These are phyloP conservation scores for Agriotes lineatus DNA, from an alignment of 2,888 invertebrate genomes.

Conservation along the genomic window DNA sequence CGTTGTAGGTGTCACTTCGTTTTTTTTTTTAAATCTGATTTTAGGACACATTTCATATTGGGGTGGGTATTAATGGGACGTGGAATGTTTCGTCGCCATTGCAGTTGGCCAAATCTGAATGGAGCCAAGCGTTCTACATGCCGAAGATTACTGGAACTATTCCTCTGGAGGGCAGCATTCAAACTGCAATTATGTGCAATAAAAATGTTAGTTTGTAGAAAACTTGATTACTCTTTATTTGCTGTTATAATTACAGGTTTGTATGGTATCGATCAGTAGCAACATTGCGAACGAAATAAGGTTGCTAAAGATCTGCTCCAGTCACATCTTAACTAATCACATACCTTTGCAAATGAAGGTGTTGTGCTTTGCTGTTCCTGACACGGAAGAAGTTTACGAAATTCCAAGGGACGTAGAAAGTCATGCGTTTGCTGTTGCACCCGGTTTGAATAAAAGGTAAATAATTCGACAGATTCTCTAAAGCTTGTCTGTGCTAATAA, in stretches of 20 bases:
- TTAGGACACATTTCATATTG: constrained; percentile 71
- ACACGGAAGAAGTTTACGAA: constrained; percentile 57
- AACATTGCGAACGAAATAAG: constrained; percentile 76
- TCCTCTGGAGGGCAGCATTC: constrained; percentile 71
- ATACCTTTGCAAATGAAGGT: constrained; percentile 70
- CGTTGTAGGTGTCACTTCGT: no score
- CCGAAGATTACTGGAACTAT: constrained; percentile 73
- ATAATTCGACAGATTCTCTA: no score
- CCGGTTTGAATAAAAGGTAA: constrained; percentile 65
- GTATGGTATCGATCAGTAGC: constrained; percentile 75
- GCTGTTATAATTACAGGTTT: constrained; percentile 65
- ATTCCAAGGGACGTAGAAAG: constrained; percentile 63
- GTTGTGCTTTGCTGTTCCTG: constrained; percentile 67
- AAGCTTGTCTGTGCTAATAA: no score
- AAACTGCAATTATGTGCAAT: constrained; percentile 63
- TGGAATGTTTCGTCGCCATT: constrained; percentile 69
- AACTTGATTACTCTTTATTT: no score
- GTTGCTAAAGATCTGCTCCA: constrained; percentile 73
- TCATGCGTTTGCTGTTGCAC: constrained; percentile 63
- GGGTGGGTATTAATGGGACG: constrained; percentile 68
- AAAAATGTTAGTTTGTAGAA: constrained; percentile 28
- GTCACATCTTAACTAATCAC: constrained; percentile 74
- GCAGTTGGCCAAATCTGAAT: constrained; percentile 72
- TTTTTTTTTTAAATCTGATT: no score
- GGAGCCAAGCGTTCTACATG: constrained; percentile 73